Conservation (phyloP, 2,113 vertebrate genomes). For the Puffinus mauretanicus region DNA sequence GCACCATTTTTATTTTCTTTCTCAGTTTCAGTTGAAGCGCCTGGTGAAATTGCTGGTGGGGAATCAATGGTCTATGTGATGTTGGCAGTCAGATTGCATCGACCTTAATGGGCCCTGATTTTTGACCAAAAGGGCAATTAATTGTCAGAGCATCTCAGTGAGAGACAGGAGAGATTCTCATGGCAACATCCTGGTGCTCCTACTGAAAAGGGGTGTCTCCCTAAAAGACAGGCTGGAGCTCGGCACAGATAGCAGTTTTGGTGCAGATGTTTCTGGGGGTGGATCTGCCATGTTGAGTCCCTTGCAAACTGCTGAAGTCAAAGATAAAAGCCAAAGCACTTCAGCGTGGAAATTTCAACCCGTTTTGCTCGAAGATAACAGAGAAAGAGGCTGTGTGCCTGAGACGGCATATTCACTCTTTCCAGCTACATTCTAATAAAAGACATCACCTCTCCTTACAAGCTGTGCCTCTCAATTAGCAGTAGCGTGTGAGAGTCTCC, state of each 20-base stretch:
- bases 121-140: neutral
- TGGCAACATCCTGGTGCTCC: fast-evolving
- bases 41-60: neutral
- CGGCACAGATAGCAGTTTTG: fast-evolving
- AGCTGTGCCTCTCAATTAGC: conserved; percentile 60
- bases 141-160: neutral
- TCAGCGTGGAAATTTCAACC: neutral
- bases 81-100: neutral
- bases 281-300: neutral
- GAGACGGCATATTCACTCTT: neutral
- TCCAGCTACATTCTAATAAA: neutral
- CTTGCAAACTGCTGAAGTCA: neutral
- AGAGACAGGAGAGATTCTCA: neutral
- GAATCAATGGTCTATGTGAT: neutral
- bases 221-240: neutral
- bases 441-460: conserved; percentile 50
- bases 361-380: neutral
- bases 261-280: neutral
- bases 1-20: neutral
- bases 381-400: neutral
- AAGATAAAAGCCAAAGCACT: neutral
- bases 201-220: neutral
- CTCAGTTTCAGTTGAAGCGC: neutral
- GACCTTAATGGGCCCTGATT: neutral
- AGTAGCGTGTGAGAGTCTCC: neutral